A percentile compares a stretch with the other conserved stretches of the same genome.
Conservation (phyloP, 1,140 invertebrate species). For the Muscidifurax raptorellus region DNA sequence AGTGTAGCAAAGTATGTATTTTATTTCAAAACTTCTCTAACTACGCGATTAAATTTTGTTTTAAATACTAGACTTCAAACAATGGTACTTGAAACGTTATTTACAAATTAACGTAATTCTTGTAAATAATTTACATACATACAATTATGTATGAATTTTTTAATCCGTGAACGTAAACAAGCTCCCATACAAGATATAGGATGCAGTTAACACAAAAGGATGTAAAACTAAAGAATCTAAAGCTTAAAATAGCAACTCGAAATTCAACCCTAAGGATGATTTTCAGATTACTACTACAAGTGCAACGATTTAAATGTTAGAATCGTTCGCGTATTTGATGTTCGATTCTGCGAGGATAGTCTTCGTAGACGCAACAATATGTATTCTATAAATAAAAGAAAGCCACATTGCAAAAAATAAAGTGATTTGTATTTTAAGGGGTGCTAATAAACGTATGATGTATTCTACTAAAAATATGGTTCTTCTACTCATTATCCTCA, state of each 20-base stretch:
- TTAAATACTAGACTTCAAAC: background rate
- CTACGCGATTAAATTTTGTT: background rate
- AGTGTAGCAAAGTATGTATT: background rate
- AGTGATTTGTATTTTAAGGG: slow-evolving; percentile 48
- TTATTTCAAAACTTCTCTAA: background rate
- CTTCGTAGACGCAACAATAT: background rate
- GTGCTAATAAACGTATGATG: slow-evolving; percentile 48
- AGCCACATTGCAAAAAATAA: slow-evolving; percentile 11
- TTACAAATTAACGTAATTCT: background rate
- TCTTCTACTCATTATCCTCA: slow-evolving; percentile 21
- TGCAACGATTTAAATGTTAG: background rate
- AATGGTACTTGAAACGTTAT: background rate
- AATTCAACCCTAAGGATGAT: background rate
- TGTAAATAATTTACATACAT: background rate
- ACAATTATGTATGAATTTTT: background rate
- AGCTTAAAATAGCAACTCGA: background rate
- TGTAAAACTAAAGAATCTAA: background rate
- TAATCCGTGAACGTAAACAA: background rate
- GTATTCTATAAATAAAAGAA: slow-evolving; percentile 10
- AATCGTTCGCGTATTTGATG: background rate
- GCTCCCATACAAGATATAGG: background rate
- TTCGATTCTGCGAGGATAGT: background rate
- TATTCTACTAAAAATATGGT: slow-evolving; percentile 41
- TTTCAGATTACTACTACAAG: background rate
- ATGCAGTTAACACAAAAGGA: background rate